These are phyloP conservation scores for Columba janthina DNA, from an alignment of 2,113 vertebrate genomes.

Conservation along the genomic window DNA sequence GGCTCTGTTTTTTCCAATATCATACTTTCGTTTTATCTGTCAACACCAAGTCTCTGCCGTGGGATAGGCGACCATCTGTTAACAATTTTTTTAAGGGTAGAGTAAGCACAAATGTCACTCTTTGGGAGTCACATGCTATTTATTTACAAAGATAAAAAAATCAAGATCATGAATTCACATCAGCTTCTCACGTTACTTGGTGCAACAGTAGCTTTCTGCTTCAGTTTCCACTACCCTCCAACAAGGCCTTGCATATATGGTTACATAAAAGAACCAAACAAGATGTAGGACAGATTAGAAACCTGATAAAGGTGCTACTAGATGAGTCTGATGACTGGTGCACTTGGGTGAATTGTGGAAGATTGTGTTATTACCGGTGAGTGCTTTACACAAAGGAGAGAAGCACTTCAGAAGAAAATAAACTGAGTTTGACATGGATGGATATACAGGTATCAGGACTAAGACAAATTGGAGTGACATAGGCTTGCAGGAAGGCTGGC, in stretches of 20 bases:
- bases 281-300: constrained; percentile 63
- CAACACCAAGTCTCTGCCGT: constrained; percentile 12
- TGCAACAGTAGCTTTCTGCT: constrained; percentile 45
- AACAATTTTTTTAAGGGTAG: constrained; percentile 19
- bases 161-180: constrained; percentile 48
- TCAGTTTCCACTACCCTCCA: constrained; percentile 36
- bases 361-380: neutral
- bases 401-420: neutral
- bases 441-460: neutral
- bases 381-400: constrained; percentile 4
- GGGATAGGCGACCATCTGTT: constrained; percentile 55
- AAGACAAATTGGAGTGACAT: neutral
- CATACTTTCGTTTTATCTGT: constrained; percentile 1
- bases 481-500: neutral
- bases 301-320: neutral
- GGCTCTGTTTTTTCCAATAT: neutral
- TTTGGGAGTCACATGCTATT: constrained; percentile 25
- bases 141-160: constrained; percentile 51
- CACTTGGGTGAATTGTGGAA: neutral
- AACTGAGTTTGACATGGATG: neutral
- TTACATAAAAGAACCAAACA: constrained; percentile 37
- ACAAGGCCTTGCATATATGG: constrained; percentile 6
- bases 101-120: constrained; percentile 23
- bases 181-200: constrained; percentile 35
- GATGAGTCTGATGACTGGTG: neutral